Conservation (phyloP, 2,888 invertebrate species). For the Pardosa pseudoannulata region DNA sequence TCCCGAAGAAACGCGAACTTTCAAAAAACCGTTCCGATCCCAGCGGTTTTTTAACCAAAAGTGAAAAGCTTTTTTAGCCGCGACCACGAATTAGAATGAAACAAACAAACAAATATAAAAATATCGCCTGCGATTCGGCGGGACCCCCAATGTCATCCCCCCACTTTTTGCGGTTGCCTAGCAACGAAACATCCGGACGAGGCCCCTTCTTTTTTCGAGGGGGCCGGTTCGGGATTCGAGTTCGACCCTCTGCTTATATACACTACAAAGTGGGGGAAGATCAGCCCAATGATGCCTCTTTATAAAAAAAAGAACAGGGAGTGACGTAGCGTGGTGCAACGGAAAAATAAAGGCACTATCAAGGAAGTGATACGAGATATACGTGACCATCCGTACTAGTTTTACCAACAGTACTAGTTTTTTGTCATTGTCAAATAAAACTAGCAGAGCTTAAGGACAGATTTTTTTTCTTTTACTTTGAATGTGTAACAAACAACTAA, state of each 20-base stretch:
- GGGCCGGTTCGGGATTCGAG: conserved; percentile 43
- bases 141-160: conserved; percentile 52
- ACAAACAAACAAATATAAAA: conserved; percentile 63
- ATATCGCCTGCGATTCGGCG: conserved; percentile 59
- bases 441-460: too few relatives aligned
- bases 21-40: conserved; percentile 1
- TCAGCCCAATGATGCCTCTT: conserved; percentile 60
- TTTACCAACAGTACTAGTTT: too few relatives aligned
- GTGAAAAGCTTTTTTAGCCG: conserved; percentile 35
- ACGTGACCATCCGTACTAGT: too few relatives aligned
- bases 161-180: conserved; percentile 50
- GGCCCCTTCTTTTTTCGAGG: conserved; percentile 37
- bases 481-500: too few relatives aligned
- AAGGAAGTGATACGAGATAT: neutral
- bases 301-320: neutral
- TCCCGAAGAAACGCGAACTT: neutral
- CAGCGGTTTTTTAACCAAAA: conserved; percentile 34
- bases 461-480: too few relatives aligned
- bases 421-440: too few relatives aligned
- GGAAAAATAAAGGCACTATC: neutral
- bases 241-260: conserved; percentile 54
- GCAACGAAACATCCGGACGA: conserved; percentile 68
- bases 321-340: neutral
- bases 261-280: conserved; percentile 46
- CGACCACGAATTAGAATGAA: conserved; percentile 70